Evolutionary conservation across 1,140 invertebrate species (phyloP), one percentile per base, ranked within the genome.

Genomic region (Fopius arisanus): DNA sequence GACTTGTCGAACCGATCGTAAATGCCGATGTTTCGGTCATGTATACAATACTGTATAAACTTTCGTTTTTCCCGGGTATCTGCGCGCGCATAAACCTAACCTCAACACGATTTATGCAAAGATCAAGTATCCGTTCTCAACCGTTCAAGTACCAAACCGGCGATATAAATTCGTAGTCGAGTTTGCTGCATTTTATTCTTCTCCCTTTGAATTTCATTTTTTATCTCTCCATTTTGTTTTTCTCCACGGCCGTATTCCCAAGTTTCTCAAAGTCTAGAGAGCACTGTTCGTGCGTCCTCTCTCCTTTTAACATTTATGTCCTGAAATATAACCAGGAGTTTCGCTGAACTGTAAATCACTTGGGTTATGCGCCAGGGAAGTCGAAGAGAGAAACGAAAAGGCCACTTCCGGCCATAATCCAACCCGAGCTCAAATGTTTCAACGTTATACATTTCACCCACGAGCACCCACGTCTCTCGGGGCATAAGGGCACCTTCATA

Each of bases 11-110:
- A 51, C 16, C 33, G 68, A 54, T 70, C 68, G 68, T 68, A 73
- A 73, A 73, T 2, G 48, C 29, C 29, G 37, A 59, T 16, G 51
- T 74, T 69, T 40, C 23, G 67, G 54, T 28, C 6, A 67, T 40
- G 51, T 70, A 69, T 59, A 65, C 71, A 76, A 68, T 74, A 72
- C 75, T 67, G 75, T 43, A 76, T 78, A 78, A 80, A 82, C 82
- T 84, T 86, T 84, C 83, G 82, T 84, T 85, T 33, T 86, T 84
- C 82, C 78, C 77, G 78, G 78, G 78, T 77, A 82, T 84, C 83
- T 82, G 79, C 77, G 72, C 77, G 77, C 78, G 77, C 76, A 75
- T 69, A 77, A 76, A 69, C 73, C 66, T 81, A 29, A 79, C 78
- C 66, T 59, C 54, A 59, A 59, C 75, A 74, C 80, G 84, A 83